Base-by-base conservation (phyloP, 1,140 invertebrate species). In the Aphaenogaster rudis region DNA sequence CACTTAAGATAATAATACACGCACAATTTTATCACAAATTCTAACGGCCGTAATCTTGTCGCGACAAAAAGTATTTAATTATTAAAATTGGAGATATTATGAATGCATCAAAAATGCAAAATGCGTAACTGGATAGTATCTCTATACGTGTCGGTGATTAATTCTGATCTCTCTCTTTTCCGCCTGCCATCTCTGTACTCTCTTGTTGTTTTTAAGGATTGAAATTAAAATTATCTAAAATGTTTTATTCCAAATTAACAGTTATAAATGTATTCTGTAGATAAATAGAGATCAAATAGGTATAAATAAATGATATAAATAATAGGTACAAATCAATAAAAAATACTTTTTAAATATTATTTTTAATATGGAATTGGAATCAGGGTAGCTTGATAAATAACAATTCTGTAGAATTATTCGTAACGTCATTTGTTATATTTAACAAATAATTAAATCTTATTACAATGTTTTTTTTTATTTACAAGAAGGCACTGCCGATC, bases 361-460 rank as follows among this genome's bases (percentile, higher is more conserved):
- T 7, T 61, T 7, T 61, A 74, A 45, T 59, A 59, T 45, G 33
- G 17, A 66, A 3, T 78, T 64, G 28, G n/a, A 6, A 6, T 79
- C 5, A 17, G 21, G 39, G 13, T 81, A 42, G 5, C 3, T 42
- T 71, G 8, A 42, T 42, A 81, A 81, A 90, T 80, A 67, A 88
- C 9, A 78, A 80, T 57, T 28, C 5, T 6, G 39, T 39, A n/a
- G 13, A 84, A 67, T 86, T 93, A 82, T 91, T 86, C 48, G 78
- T 94, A 94, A 94, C 91, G 85, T 93, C 88, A 86, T 92, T 86
- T 82, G 90, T 93, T 94, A 93, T 94, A 94, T 94, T 94, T 93
- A 94, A 94, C 92, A 88, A 94, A 82, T 91, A 80, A 77, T 79
- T 50, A 48, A 66, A 45, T 69, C 52, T 71, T 81, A 81, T 81